A percentile compares a stretch with the other conserved stretches of the same genome.
These are phyloP conservation scores for Chaetophractus vellerosus DNA, from an alignment of 2,797 vertebrate species.

Conservation along the genomic window DNA sequence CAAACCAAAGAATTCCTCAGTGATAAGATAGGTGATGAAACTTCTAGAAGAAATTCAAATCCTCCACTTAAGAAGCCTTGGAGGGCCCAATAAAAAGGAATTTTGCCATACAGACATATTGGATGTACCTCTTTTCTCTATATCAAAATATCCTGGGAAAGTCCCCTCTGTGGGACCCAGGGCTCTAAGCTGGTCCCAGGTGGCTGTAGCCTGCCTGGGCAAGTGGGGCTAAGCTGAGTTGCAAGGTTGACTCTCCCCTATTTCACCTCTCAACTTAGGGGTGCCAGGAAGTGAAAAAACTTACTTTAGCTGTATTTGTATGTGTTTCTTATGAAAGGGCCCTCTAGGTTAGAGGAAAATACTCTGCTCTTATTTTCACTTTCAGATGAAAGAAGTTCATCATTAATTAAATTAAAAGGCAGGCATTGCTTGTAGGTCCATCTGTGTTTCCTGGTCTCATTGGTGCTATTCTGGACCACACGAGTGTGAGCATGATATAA, in stretches of 20 bases:
- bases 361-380: conserved; percentile 58
- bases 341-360: conserved; percentile 40
- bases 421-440: conserved; percentile 60
- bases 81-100: background rate
- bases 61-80: background rate
- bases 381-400: conserved; percentile 70
- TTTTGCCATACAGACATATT: background rate
- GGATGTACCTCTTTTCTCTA: background rate
- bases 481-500: conserved; percentile 75
- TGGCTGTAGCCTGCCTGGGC: background rate
- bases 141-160: background rate
- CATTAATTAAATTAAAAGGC: conserved; percentile 74
- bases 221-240: background rate
- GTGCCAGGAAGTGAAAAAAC: background rate
- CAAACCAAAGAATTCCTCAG: background rate
- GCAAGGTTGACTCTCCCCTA: background rate
- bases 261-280: background rate
- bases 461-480: conserved; percentile 69
- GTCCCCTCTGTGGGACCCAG: rapidly evolving
- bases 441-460: conserved; percentile 78
- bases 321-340: background rate
- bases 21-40: background rate
- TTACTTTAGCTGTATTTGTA: conserved; percentile 2
- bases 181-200: background rate
- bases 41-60: background rate